These are phyloP conservation scores for Maniola hyperantus DNA, from an alignment of 2,888 invertebrate genomes.

Conservation along the genomic window DNA sequence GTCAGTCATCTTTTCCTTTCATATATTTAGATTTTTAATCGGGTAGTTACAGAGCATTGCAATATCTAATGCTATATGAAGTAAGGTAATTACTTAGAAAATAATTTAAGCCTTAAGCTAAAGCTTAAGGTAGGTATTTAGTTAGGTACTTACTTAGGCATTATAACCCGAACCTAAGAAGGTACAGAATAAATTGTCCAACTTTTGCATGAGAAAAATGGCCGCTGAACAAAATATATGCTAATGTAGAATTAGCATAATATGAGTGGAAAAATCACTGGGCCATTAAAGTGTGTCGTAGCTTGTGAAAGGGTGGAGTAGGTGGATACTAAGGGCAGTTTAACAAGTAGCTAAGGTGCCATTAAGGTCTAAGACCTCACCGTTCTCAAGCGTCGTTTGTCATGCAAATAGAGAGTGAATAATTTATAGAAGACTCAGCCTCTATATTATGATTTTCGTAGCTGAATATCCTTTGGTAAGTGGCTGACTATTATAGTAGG, in stretches of 20 bases:
- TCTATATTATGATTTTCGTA: constrained; percentile 61
- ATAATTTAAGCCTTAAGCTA: too few relatives aligned
- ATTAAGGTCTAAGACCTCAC: constrained; percentile 71
- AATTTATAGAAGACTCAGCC: constrained; percentile 74
- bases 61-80: too few relatives aligned
- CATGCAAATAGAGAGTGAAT: constrained; percentile 79
- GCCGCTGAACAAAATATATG: constrained; percentile 65
- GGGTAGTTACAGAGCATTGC: neutral
- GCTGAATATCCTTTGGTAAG: constrained; percentile 60
- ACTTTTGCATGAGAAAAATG: constrained; percentile 51
- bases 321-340: constrained; percentile 35
- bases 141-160: too few relatives aligned
- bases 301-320: constrained; percentile 54
- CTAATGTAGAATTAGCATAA: constrained; percentile 73
- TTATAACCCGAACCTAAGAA: constrained; percentile 1
- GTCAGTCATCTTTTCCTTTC: too few relatives aligned
- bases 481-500: constrained; percentile 32
- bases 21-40: too few relatives aligned
- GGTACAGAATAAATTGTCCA: constrained; percentile 22
- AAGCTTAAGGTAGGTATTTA: too few relatives aligned
- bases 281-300: constrained; percentile 67
- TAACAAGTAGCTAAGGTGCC: constrained; percentile 47
- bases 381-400: constrained; percentile 69
- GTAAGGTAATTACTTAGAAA: too few relatives aligned
- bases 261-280: constrained; percentile 75